Percentiles rank a stretch among this genome's conserved stretches.
Evolutionary conservation across 2,888 invertebrate genomes (phyloP).

Genomic region (Ferdinandea cuprea): DNA sequence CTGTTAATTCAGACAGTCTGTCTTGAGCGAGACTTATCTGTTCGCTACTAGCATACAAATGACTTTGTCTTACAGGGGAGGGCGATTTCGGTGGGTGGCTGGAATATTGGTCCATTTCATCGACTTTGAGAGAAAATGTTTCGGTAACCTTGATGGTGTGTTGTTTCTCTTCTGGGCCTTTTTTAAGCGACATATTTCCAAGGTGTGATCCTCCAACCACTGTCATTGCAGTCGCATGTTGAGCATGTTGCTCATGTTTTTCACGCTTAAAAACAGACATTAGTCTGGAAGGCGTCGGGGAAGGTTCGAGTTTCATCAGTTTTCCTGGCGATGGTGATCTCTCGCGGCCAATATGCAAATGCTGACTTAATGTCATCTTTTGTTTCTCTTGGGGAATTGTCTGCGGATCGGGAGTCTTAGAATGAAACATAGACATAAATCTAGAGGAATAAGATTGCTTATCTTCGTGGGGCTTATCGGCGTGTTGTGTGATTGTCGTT

Average conservation of each 20-base stretch:
- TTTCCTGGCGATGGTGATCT: constrained; percentile 76
- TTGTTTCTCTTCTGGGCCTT: constrained; percentile 78
- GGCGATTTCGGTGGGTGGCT: constrained; percentile 76
- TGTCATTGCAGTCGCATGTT: constrained; percentile 75
- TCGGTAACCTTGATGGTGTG: constrained; percentile 80
- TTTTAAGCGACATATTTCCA: constrained; percentile 77
- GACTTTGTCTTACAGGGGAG: constrained; percentile 62
- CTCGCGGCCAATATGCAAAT: constrained; percentile 59
- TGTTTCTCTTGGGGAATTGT: constrained; percentile 12
- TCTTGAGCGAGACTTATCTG: constrained; percentile 43
- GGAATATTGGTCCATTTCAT: constrained; percentile 82
- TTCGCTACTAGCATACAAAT: constrained; percentile 62
- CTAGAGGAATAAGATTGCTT: constrained; percentile 80
- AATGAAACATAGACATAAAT: constrained; percentile 80
- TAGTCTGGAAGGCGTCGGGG: constrained; percentile 67
- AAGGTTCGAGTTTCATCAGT: constrained; percentile 70
- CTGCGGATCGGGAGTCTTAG: constrained; percentile 73
- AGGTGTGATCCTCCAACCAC: constrained; percentile 77
- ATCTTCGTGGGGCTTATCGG: constrained; percentile 65
- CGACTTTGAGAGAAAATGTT: constrained; percentile 82
- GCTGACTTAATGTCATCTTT: constrained; percentile 30
- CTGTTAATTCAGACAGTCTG: constrained; percentile 38
- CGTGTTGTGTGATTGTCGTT: neutral
- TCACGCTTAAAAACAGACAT: constrained; percentile 54
- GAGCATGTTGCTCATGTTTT: constrained; percentile 28